phyloP scores from a whole-genome alignment of 1,140 invertebrate species.

The Trichonephila inaurata region DNA sequence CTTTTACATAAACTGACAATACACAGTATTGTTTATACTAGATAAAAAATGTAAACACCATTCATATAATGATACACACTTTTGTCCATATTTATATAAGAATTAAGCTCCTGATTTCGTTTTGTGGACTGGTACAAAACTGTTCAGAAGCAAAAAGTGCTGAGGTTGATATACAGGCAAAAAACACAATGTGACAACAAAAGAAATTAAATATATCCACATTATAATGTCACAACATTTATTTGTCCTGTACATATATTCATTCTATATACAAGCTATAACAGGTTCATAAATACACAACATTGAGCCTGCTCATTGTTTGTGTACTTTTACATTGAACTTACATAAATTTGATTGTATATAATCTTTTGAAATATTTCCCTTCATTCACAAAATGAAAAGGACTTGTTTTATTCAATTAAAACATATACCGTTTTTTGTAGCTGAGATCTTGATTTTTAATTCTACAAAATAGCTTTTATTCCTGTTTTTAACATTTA shows the following conservation, averaged over 20 bases:
- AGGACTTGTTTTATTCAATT: too few relatives aligned
- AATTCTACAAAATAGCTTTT: too few relatives aligned
- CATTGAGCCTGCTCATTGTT: conserved; percentile 74
- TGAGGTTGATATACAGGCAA: conserved; percentile 46
- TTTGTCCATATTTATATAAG: conserved; percentile 63
- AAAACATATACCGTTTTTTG: too few relatives aligned
- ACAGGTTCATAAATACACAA: conserved; percentile 54
- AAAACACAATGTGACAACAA: conserved; percentile 51
- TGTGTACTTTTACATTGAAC: conserved; percentile 42
- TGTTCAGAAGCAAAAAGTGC: conserved; percentile 57
- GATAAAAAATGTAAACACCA: conserved; percentile 72
- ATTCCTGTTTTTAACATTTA: not conserved
- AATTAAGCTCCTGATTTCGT: conserved; percentile 61
- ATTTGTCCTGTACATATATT: conserved; percentile 52
- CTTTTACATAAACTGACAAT: conserved; percentile 77
- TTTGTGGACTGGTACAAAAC: conserved; percentile 30
- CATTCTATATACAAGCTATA: conserved; percentile 17
- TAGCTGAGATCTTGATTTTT: too few relatives aligned
- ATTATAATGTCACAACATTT: conserved; percentile 47
- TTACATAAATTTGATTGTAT: not conserved
- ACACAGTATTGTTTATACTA: conserved; percentile 78
- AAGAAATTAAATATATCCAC: conserved; percentile 69
- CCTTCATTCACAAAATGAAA: too few relatives aligned
- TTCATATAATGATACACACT: conserved; percentile 72
- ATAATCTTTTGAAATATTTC: not conserved